Conservation (phyloP, 2,113 vertebrate species). For the Paedocypris sp. region DNA sequence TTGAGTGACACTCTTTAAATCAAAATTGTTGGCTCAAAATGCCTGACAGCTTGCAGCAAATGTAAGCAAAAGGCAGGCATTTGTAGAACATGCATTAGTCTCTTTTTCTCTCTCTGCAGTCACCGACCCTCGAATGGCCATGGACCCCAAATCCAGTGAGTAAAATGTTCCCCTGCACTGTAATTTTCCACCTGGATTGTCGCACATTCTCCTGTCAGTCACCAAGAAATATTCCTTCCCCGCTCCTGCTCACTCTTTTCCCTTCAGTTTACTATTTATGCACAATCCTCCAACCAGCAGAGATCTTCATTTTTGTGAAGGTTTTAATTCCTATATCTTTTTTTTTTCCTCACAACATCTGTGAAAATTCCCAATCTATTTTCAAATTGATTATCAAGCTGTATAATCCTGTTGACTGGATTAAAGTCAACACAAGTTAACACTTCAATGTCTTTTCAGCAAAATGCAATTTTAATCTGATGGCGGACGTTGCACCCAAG, state of each 20-base stretch:
- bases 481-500: constrained; percentile 25
- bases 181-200: constrained; percentile 57
- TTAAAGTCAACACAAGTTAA: no score
- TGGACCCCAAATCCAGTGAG: constrained; percentile 56
- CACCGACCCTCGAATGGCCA: constrained; percentile 60
- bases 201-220: constrained; percentile 42
- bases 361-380: no score
- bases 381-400: no score
- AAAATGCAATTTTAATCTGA: constrained; percentile 47
- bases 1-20: no score
- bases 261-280: neutral
- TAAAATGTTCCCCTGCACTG: constrained; percentile 46
- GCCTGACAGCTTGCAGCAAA: constrained; percentile 41
- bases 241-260: neutral
- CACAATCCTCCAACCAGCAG: neutral
- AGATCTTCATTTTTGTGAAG: no score
- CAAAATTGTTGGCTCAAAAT: constrained; percentile 27
- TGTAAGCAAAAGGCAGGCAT: constrained; percentile 39
- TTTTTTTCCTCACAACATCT: no score
- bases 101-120: constrained; percentile 36
- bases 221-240: constrained; percentile 30
- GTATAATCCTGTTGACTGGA: no score
- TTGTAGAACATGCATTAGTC: constrained; percentile 37
- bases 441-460: constrained; percentile 35
- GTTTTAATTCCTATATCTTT: no score